These are phyloP conservation scores for Quiscalus mexicanus DNA, from an alignment of 2,113 vertebrate species.

Conservation along the genomic window DNA sequence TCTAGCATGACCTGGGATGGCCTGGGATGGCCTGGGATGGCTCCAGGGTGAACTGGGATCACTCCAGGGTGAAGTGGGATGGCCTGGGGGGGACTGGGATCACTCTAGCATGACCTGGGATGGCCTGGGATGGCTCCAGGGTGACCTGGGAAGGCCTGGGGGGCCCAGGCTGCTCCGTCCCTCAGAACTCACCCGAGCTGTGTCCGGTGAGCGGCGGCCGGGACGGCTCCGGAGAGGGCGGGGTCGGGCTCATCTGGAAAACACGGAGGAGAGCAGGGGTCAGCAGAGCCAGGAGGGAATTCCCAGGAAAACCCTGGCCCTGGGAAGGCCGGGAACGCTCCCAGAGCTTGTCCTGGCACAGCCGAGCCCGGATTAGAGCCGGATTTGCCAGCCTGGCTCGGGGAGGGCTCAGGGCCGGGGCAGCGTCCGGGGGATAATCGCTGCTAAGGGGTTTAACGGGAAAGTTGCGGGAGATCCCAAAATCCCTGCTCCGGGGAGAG, in stretches of 20 bases:
- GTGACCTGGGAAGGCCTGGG: background rate
- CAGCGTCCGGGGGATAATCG: background rate
- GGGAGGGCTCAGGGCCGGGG: background rate
- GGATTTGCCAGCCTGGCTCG: background rate
- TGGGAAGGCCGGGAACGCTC: fast-evolving
- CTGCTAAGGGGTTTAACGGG: background rate
- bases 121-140: background rate
- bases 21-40: too few species aligned
- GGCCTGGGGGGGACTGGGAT: too few species aligned
- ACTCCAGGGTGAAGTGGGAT: too few species aligned
- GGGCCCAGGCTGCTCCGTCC: too few species aligned
- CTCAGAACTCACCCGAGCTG: constrained; percentile 71
- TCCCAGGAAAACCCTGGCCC: background rate
- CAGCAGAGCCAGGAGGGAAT: background rate
- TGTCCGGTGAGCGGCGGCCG: constrained; percentile 62
- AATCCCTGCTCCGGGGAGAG: too few species aligned
- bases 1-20: fast-evolving
- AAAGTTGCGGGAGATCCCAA: background rate
- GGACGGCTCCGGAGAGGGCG: constrained; percentile 67
- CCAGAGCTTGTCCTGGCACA: background rate
- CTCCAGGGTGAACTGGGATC: too few species aligned
- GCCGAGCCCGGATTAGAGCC: background rate
- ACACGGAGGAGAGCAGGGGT: constrained; percentile 54
- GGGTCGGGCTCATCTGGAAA: constrained; percentile 75
- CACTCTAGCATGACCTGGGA: background rate